phyloP scores from a whole-genome alignment of 2,888 invertebrate species.

The Hartigia nigra region DNA sequence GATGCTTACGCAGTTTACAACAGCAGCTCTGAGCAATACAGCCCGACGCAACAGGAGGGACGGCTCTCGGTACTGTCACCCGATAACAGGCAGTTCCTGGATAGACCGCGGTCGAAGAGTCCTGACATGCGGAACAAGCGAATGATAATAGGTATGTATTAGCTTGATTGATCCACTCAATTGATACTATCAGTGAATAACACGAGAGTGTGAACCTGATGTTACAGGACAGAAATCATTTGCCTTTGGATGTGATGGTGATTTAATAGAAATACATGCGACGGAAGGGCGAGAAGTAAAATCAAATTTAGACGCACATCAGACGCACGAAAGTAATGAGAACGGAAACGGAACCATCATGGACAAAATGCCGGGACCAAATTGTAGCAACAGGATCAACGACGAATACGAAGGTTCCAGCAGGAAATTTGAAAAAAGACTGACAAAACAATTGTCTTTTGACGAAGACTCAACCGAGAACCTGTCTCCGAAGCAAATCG shows the following conservation, averaged over 20 bases:
- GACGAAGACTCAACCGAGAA: slow-evolving; percentile 31
- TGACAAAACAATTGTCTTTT: slow-evolving; percentile 39
- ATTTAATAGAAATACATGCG: slow-evolving; percentile 57
- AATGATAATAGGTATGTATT: slow-evolving; percentile 59
- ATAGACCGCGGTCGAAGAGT: slow-evolving; percentile 59
- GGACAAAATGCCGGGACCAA: not conserved
- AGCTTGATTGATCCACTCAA: too few relatives aligned
- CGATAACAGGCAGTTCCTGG: slow-evolving; percentile 60
- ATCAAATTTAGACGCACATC: not conserved
- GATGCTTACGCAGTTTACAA: slow-evolving; percentile 45
- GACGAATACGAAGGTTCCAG: not conserved
- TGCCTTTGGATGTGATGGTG: slow-evolving; percentile 59
- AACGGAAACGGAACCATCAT: not conserved
- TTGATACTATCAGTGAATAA: not conserved
- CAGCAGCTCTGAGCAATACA: slow-evolving; percentile 41
- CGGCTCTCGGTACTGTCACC: slow-evolving; percentile 61
- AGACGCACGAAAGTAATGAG: not conserved
- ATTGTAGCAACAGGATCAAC: not conserved
- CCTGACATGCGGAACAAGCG: slow-evolving; percentile 64
- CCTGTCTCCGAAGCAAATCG: not conserved
- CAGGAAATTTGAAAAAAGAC: slow-evolving; percentile 9
- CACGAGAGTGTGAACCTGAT: not conserved
- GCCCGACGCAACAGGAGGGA: slow-evolving; percentile 42
- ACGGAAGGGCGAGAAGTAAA: not conserved
- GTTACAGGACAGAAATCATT: slow-evolving; percentile 61